Evolutionary conservation across 1,140 invertebrate genomes (phyloP).

Genomic region (Drosophila leontia): DNA sequence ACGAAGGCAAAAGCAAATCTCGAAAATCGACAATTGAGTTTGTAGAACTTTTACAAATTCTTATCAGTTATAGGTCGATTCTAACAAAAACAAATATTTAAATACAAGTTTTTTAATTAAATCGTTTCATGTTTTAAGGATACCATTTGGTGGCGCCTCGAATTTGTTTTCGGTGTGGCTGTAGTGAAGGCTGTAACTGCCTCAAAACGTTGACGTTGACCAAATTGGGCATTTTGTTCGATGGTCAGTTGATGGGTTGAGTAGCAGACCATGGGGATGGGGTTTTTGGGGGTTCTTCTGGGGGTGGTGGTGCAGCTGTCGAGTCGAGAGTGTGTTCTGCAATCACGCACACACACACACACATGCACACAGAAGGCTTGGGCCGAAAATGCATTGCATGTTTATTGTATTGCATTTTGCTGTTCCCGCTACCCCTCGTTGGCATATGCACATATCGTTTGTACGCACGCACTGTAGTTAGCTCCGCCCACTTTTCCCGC

Average conservation of each 20-base stretch:
- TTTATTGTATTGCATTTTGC: slow-evolving; percentile 74
- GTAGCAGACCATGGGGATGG: slow-evolving; percentile 11
- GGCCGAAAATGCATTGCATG: slow-evolving; percentile 59
- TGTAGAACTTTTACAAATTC: no score
- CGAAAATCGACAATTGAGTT: no score
- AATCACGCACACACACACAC: slow-evolving; percentile 59
- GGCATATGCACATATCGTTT: slow-evolving; percentile 19
- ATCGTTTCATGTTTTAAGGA: not conserved
- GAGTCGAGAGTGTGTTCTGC: slow-evolving; percentile 29
- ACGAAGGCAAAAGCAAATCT: no score
- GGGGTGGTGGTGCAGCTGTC: slow-evolving; percentile 21
- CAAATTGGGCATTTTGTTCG: slow-evolving; percentile 75
- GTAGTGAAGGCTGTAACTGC: slow-evolving; percentile 8
- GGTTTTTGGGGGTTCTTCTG: not conserved
- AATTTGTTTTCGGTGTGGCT: slow-evolving; percentile 8
- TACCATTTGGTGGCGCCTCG: no score
- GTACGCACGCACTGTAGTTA: slow-evolving; percentile 5
- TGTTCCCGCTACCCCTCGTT: slow-evolving; percentile 45
- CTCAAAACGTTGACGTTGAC: slow-evolving; percentile 53
- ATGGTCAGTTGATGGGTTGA: slow-evolving; percentile 12
- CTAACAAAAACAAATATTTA: no score
- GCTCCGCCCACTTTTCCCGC: not conserved
- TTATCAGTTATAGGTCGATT: no score
- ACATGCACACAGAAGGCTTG: slow-evolving; percentile 11
- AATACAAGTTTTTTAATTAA: not conserved